Percentiles rank a stretch among this genome's conserved stretches.
phyloP scores from a whole-genome alignment of 2,888 invertebrate genomes.

The Digitonthophagus gazella region DNA sequence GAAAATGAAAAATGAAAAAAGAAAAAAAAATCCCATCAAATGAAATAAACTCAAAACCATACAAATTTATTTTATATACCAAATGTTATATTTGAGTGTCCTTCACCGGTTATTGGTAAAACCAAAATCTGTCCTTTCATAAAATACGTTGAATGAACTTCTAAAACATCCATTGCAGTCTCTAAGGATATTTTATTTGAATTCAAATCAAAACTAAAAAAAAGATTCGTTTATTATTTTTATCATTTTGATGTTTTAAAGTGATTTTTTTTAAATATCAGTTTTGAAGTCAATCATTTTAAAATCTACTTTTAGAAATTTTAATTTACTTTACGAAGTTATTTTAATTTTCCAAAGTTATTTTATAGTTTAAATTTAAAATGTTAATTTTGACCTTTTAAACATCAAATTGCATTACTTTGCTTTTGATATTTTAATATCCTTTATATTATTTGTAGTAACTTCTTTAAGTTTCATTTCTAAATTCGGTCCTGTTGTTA shows the following conservation, averaged over 20 bases:
- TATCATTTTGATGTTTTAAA: too few relatives aligned
- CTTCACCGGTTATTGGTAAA: conserved; percentile 4
- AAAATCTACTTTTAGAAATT: too few relatives aligned
- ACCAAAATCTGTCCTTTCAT: conserved; percentile 4
- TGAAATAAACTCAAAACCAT: too few relatives aligned
- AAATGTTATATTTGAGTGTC: conserved; percentile 13
- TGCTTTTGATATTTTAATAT: conserved; percentile 1
- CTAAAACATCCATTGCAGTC: not conserved
- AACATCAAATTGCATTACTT: not conserved
- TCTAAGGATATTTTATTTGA: not conserved
- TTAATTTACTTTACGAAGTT: too few relatives aligned
- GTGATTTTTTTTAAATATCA: too few relatives aligned
- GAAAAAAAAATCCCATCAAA: too few relatives aligned
- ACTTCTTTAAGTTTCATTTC: not conserved
- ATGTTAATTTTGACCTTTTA: too few relatives aligned
- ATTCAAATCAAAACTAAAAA: not conserved
- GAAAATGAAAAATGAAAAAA: too few relatives aligned
- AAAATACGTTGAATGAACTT: not conserved
- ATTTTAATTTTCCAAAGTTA: too few relatives aligned
- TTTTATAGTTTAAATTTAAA: conserved; percentile 1
- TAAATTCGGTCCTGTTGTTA: not conserved
- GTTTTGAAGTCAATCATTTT: too few relatives aligned
- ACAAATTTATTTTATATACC: too few relatives aligned
- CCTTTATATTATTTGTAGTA: conserved; percentile 8
- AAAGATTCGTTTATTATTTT: too few relatives aligned